phyloP scores from a whole-genome alignment of 2,888 invertebrate species.

The Fragum whitleyi region DNA sequence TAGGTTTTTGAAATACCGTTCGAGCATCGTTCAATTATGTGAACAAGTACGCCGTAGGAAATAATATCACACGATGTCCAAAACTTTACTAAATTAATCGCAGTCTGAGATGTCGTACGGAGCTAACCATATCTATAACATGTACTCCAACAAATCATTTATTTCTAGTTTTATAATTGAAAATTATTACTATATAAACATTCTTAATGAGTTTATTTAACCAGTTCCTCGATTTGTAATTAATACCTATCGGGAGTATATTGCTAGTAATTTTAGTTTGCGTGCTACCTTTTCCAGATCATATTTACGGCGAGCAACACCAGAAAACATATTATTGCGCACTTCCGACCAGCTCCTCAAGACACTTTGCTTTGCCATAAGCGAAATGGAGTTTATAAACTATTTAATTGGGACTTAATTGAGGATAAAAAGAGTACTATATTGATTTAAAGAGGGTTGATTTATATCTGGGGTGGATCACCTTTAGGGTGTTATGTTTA shows the following conservation, averaged over 20 bases:
- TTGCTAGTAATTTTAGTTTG: not conserved
- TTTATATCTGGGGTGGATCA: conserved; percentile 15
- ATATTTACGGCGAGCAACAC: conserved; percentile 2
- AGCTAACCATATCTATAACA: no score
- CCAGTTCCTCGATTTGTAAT: not conserved
- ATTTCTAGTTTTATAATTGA: no score
- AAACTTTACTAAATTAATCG: no score
- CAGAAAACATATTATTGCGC: not conserved
- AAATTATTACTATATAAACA: no score
- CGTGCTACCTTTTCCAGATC: not conserved
- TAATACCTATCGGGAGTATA: not conserved
- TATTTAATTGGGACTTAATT: conserved; percentile 48
- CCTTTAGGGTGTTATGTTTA: conserved; percentile 23
- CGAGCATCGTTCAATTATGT: no score
- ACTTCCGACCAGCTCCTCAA: conserved; percentile 17
- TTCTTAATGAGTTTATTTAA: not conserved
- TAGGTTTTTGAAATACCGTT: no score
- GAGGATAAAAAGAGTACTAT: conserved; percentile 47
- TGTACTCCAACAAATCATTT: no score
- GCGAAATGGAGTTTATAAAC: conserved; percentile 32
- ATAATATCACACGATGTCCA: no score
- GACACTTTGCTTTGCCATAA: not conserved
- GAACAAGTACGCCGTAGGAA: no score
- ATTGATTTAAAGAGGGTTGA: conserved; percentile 34
- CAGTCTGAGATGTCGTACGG: no score